phyloP scores from a whole-genome alignment of 2,888 invertebrate genomes.

The Calameuta idolon region DNA sequence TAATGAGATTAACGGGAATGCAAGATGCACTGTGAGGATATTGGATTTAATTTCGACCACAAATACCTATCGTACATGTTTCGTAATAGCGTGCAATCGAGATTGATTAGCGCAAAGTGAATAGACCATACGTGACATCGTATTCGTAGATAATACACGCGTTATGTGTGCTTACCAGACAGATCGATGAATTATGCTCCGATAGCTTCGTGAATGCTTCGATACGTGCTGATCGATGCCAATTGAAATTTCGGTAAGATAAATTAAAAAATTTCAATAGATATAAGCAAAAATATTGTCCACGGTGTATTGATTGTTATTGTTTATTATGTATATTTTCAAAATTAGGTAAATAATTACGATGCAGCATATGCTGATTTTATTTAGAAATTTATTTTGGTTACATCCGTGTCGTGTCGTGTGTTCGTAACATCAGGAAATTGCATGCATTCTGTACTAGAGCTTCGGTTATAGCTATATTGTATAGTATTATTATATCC shows the following conservation, averaged over 20 bases:
- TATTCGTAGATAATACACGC: neutral
- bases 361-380: no score
- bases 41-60: neutral
- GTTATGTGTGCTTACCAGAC: neutral
- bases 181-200: neutral
- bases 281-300: no score
- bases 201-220: neutral
- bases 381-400: no score
- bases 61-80: neutral
- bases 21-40: neutral
- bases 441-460: no score
- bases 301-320: no score
- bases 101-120: neutral
- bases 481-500: no score
- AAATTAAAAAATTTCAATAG: no score
- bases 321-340: no score
- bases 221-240: neutral
- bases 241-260: neutral
- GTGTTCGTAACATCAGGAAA: no score
- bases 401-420: no score
- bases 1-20: neutral
- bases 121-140: neutral
- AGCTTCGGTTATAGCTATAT: no score
- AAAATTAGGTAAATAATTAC: no score
- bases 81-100: neutral